Percentiles rank a stretch among this genome's conserved stretches.
phyloP scores from a whole-genome alignment of 2,888 invertebrate genomes.

The Acleris holmiana region DNA sequence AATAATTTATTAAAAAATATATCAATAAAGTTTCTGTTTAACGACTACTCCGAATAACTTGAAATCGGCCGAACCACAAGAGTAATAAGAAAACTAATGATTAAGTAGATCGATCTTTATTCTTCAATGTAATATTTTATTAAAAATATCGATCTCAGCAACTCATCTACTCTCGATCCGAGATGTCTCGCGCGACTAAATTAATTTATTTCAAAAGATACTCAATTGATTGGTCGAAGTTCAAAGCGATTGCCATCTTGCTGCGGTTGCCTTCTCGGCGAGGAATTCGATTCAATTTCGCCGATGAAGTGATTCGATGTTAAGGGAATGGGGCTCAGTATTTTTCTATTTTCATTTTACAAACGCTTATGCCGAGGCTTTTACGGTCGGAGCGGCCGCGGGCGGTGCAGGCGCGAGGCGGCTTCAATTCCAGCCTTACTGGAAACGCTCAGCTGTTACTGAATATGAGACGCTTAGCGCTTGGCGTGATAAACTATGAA shows the following conservation, averaged over 20 bases:
- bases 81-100: too few species aligned
- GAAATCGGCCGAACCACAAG: too few species aligned
- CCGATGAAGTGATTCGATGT: conserved; percentile 16
- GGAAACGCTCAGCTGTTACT: background rate
- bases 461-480: background rate
- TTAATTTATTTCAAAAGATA: conserved; percentile 1
- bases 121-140: too few species aligned
- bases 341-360: conserved; percentile 22
- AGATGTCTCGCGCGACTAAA: too few species aligned
- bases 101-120: too few species aligned
- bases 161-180: too few species aligned
- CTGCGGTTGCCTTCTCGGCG: background rate
- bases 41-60: too few species aligned
- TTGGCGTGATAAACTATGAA: background rate
- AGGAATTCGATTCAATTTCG: conserved; percentile 17
- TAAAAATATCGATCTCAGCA: too few species aligned
- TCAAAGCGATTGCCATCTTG: background rate
- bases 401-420: background rate
- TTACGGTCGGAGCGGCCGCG: background rate
- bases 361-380: conserved; percentile 2
- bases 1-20: too few species aligned
- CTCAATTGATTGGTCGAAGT: background rate
- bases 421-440: background rate
- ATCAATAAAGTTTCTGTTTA: too few species aligned
- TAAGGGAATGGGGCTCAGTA: background rate